phyloP scores from a whole-genome alignment of 1,140 invertebrate species.

The Mercenaria mercenaria region DNA sequence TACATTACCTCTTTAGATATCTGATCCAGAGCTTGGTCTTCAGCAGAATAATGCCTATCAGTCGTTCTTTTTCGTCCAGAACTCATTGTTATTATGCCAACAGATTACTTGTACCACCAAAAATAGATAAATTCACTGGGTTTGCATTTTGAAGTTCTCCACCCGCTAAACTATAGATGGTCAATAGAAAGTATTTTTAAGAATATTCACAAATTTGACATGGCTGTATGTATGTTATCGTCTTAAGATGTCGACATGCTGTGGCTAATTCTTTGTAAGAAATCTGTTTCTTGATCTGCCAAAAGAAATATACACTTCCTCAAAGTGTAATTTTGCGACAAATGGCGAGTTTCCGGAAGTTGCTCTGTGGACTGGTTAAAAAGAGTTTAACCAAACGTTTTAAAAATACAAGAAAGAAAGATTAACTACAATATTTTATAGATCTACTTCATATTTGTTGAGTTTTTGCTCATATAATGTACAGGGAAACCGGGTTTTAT shows the following conservation, averaged over 20 bases:
- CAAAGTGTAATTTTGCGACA: constrained; percentile 37
- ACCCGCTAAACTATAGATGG: neutral
- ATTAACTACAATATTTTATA: no score
- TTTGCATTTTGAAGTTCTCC: neutral
- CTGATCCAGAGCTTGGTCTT: constrained; percentile 72
- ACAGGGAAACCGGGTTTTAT: no score
- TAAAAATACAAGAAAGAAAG: neutral
- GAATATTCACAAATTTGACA: no score
- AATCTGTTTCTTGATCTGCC: no score
- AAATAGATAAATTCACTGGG: neutral
- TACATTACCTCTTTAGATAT: constrained; percentile 73
- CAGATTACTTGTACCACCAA: neutral
- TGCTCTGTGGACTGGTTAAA: neutral
- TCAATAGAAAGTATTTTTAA: no score
- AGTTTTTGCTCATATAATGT: no score
- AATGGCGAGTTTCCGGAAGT: constrained; percentile 56
- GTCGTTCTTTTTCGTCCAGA: constrained; percentile 62
- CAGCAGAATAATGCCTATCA: constrained; percentile 71
- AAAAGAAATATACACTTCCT: constrained; percentile 34
- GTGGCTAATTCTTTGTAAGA: no score
- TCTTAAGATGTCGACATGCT: no score
- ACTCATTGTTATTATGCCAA: constrained; percentile 51
- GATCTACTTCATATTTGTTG: no score
- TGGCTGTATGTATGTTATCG: no score
- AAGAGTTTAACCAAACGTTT: neutral